phyloP scores from a whole-genome alignment of 1,140 invertebrate species.

The Pseudomyrmex concolor region DNA sequence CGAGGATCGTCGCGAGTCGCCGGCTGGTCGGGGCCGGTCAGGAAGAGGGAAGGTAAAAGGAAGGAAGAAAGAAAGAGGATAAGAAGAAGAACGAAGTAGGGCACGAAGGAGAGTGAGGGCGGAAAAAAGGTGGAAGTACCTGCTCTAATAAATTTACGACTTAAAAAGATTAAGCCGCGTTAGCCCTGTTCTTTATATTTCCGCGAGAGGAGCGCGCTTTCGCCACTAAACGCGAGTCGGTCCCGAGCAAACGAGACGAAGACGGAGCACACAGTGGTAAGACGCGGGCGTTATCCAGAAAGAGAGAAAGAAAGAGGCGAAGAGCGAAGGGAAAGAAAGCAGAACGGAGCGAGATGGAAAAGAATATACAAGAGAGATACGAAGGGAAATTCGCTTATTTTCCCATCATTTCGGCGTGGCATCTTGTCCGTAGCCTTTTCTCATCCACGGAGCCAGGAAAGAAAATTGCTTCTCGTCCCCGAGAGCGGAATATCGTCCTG shows the following conservation, averaged over 20 bases:
- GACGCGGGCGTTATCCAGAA: not conserved
- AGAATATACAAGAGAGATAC: slow-evolving; percentile 75
- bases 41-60: not conserved
- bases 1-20: slow-evolving; percentile 61
- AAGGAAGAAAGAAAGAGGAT: slow-evolving; percentile 33
- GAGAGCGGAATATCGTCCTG: slow-evolving; percentile 83
- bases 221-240: slow-evolving; percentile 34
- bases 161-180: slow-evolving; percentile 84
- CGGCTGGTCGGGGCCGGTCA: slow-evolving; percentile 33
- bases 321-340: not conserved
- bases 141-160: slow-evolving; percentile 84
- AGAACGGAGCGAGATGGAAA: slow-evolving; percentile 64
- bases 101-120: not conserved
- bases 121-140: slow-evolving; percentile 76
- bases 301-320: not conserved
- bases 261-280: slow-evolving; percentile 7
- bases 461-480: slow-evolving; percentile 84
- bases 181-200: slow-evolving; percentile 85
- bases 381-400: slow-evolving; percentile 84
- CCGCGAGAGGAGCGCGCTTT: slow-evolving; percentile 72
- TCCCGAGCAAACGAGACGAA: slow-evolving; percentile 17
- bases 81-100: slow-evolving; percentile 46
- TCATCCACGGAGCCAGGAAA: slow-evolving; percentile 78
- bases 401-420: slow-evolving; percentile 82
- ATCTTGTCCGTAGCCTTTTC: slow-evolving; percentile 82